Base-by-base conservation (phyloP, 2,113 vertebrate species). In the Heterocephalus glaber region DNA sequence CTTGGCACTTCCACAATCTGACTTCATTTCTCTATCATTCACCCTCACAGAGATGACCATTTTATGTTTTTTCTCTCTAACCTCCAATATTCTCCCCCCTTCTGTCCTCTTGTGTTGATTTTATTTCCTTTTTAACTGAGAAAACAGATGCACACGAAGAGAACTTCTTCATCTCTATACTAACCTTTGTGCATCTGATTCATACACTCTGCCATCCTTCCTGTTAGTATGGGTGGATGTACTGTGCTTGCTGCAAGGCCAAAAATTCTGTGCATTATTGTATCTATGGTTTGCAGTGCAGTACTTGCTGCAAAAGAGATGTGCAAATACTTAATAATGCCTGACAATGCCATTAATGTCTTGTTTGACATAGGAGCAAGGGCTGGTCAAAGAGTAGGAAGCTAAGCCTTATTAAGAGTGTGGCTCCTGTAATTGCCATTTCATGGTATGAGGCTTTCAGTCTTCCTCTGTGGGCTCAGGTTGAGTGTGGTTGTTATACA, bases 1-100 rank as follows among this genome's bases (percentile, higher is more conserved):
- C 2, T 47, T 6, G 33, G 13, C 4, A 26, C 26, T 22, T 35
- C 1, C 16, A 60, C 1, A 22, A 26, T 5, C 52, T 7, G 10
- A 38, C 44, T 61, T 90, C 17, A 47, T 68, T 74, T 72, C 30
- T 17, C 41, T 5, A 19, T 58, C n/a, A 58, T 30, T 26, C 33
- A 41, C 58, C 68, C 24, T 49, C 24, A 41, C 10, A 70, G 22
- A 88, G 16, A 58, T n/a, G 38, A 22, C 47, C 72, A 1, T 70
- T 89, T 95, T 22, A 33, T 7, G 7, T 19, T 35, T 84, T 80
- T 79, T 1, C 44, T 3, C 7, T 80, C 41, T 83, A 79, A 65
- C 7, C 6, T 56, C 26, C 12, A 30, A 16, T 60, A 33, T 38
- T 20, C 80, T 47, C 7, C 44, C 7, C 9, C 80, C 6, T n/a